A percentile compares a stretch with the other conserved stretches of the same genome.
Conservation (phyloP, 2,888 invertebrate genomes). For the Apoda limacodes region DNA sequence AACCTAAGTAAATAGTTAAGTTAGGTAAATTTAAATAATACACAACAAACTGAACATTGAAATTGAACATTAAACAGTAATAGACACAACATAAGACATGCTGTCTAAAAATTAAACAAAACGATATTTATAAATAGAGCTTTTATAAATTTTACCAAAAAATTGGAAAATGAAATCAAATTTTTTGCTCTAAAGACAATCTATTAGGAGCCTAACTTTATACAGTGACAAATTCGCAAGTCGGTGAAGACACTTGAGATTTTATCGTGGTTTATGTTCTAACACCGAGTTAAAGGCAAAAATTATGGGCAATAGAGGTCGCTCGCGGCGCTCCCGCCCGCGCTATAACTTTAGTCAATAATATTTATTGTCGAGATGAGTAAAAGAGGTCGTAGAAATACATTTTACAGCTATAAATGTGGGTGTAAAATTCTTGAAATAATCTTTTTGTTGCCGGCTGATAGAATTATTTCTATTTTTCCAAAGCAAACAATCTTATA, state of each 20-base stretch:
- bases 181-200: constrained; percentile 53
- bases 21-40: too few relatives aligned
- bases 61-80: too few relatives aligned
- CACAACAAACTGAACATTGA: too few relatives aligned
- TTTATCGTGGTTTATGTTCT: constrained; percentile 66
- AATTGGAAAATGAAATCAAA: too few relatives aligned
- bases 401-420: constrained; percentile 35
- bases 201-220: constrained; percentile 51
- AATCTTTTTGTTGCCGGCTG: too few relatives aligned
- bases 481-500: too few relatives aligned
- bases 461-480: too few relatives aligned
- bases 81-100: constrained; percentile 25
- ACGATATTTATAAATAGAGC: too few relatives aligned
- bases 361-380: constrained; percentile 51
- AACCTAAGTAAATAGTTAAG: too few relatives aligned
- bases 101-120: constrained; percentile 12
- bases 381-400: constrained; percentile 43
- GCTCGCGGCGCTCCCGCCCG: constrained; percentile 57
- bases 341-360: constrained; percentile 55
- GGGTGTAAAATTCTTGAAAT: too few relatives aligned
- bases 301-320: constrained; percentile 55
- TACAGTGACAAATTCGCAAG: constrained; percentile 53
- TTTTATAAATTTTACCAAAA: too few relatives aligned
- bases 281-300: constrained; percentile 65
- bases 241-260: constrained; percentile 59